Evolutionary conservation across 2,797 vertebrate genomes (phyloP).

Genomic region (Podargus strigoides): DNA sequence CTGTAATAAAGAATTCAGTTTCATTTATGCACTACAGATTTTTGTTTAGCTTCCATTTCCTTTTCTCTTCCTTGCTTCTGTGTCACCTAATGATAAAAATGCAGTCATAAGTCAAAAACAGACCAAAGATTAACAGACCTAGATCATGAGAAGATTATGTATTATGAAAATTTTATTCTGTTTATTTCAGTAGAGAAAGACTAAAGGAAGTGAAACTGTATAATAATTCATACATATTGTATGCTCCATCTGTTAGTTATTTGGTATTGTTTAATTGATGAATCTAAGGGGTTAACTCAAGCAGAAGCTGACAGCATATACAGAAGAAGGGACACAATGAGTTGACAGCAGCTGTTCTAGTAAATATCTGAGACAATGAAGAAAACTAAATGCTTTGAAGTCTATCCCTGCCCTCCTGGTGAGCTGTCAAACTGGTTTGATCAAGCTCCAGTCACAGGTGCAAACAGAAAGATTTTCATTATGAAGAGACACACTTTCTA

Average conservation of each 20-base stretch:
- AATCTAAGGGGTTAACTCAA: conserved; percentile 37
- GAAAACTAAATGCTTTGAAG: conserved; percentile 51
- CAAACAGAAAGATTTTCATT: conserved; percentile 21
- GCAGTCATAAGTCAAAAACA: neutral
- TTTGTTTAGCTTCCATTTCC: neutral
- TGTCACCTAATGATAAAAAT: neutral
- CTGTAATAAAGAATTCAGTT: neutral
- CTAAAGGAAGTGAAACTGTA: neutral
- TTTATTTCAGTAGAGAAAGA: neutral
- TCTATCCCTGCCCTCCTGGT: conserved; percentile 24
- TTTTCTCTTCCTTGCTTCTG: neutral
- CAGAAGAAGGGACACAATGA: neutral
- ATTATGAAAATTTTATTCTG: conserved; percentile 14
- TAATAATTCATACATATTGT: conserved; percentile 15
- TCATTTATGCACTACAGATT: neutral
- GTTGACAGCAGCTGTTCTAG: conserved; percentile 48
- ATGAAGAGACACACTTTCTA: neutral
- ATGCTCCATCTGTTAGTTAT: neutral
- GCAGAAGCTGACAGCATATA: neutral
- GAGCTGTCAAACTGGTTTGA: conserved; percentile 46
- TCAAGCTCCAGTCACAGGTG: conserved; percentile 34
- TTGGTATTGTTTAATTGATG: conserved; percentile 34
- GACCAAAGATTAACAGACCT: neutral
- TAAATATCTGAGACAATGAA: conserved; percentile 28
- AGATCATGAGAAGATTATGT: neutral